Evolutionary conservation across 2,113 vertebrate species (phyloP).

Genomic region (Dicaeum eximium): DNA sequence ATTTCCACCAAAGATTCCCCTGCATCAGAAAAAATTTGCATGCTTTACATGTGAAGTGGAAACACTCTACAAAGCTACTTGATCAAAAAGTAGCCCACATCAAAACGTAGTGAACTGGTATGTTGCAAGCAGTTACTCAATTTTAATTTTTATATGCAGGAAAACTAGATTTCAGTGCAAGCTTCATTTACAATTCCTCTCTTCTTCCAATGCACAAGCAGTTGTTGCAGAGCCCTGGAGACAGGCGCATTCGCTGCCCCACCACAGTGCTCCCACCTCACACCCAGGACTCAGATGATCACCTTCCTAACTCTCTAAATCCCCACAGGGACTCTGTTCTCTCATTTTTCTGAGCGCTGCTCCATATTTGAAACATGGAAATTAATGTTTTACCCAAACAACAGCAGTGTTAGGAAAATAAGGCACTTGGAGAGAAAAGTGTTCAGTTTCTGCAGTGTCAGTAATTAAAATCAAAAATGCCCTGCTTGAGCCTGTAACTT

Average conservation of each 20-base stretch:
- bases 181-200: neutral
- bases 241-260: neutral
- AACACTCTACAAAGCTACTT: neutral
- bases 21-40: neutral
- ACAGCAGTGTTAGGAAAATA: neutral
- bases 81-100: neutral
- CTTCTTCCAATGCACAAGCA: neutral
- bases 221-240: neutral
- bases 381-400: neutral
- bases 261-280: neutral
- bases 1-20: neutral
- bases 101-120: neutral
- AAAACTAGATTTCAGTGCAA: neutral
- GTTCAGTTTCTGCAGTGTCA: neutral
- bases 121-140: neutral
- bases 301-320: neutral
- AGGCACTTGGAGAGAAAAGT: neutral
- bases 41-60: neutral
- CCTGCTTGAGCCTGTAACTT: neutral
- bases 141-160: neutral
- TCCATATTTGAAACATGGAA: neutral
- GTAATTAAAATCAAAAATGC: neutral
- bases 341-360: neutral
- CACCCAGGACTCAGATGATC: accelerated
- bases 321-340: neutral